Base-by-base conservation (phyloP, 35 echinoderm and acorn worm species). In the Ptychodera flava region DNA sequence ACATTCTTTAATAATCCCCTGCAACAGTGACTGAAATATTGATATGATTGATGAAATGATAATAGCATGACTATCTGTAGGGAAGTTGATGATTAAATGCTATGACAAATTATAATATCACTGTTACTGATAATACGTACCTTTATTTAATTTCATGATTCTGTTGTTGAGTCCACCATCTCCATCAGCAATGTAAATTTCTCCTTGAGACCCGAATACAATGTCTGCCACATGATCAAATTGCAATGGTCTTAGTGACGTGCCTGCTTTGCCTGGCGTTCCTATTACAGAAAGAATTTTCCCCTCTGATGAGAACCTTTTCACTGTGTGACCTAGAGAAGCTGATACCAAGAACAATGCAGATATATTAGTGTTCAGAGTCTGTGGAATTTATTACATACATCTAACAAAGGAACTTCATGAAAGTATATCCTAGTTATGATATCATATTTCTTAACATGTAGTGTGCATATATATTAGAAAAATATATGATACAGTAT, bases 121-220 rank as follows among this genome's bases (percentile, higher is more conserved):
- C n/a, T n/a, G n/a, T n/a, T n/a, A n/a, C n/a, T n/a, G n/a, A n/a
- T n/a, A n/a, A n/a, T n/a, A 64, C 45, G 6, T 36, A 75, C 84
- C 30, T 86, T 32, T 33, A 32, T 36, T 35, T 30, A 95, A 36
- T 81, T 95, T 95, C 15, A 97, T 28, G 28, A 97, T 85, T 75
- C 95, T 85, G 78, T 97, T 97, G 81, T 97, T 97, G n/a, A 91
- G 0, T 12, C 95, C 95, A 15, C 95, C 95, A 85, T 97, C 95
- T 28, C 95, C 95, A 90, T 97, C 95, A 64, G 84, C 95, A 15
- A 94, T 82, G 38, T 88, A 97, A 37, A 97, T 89, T 1, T 89
- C 75, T 0, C 88, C 90, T 16, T 94, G 32, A 0, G 85, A 78
- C 45, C 85, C 91, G 84, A 97, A 89, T 0, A 90, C 90, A 29